A percentile compares a stretch with the other conserved stretches of the same genome.
Conservation (phyloP, 2,113 vertebrate genomes). For the Odocoileus hemionus region DNA sequence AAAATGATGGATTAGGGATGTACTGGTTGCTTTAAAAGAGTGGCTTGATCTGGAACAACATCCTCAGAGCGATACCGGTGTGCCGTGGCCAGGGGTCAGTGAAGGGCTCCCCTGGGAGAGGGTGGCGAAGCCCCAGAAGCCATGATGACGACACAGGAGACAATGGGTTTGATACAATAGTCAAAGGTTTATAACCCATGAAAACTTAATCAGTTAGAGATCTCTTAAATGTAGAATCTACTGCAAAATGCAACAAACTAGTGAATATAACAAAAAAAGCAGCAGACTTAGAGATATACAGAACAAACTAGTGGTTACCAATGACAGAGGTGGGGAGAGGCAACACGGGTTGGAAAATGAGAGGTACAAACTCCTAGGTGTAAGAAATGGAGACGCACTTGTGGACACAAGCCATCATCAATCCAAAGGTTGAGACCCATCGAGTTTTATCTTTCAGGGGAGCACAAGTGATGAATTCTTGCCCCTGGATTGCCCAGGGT, state of each 20-base stretch:
- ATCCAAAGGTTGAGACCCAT: not conserved
- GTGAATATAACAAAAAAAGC: not conserved
- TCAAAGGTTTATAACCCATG: not conserved
- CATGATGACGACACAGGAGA: not conserved
- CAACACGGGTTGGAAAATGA: accelerated
- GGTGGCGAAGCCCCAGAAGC: not conserved
- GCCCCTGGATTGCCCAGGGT: not conserved
- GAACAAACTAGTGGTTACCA: not conserved
- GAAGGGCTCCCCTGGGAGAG: too few relatives aligned
- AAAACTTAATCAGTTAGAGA: not conserved
- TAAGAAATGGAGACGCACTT: not conserved
- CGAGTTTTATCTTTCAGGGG: not conserved
- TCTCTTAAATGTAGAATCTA: not conserved
- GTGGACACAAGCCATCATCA: not conserved
- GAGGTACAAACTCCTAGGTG: not conserved
- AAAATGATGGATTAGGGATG: not conserved
- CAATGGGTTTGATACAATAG: not conserved
- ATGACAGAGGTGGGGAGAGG: too few relatives aligned
- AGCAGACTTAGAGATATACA: not conserved
- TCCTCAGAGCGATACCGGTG: not conserved
- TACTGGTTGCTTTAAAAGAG: not conserved
- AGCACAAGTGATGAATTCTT: not conserved
- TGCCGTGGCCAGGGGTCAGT: not conserved
- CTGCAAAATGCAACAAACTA: not conserved
- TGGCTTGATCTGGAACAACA: not conserved